These are phyloP conservation scores for Trachymyrmex cornetzi DNA, from an alignment of 1,140 invertebrate genomes.

Conservation along the genomic window DNA sequence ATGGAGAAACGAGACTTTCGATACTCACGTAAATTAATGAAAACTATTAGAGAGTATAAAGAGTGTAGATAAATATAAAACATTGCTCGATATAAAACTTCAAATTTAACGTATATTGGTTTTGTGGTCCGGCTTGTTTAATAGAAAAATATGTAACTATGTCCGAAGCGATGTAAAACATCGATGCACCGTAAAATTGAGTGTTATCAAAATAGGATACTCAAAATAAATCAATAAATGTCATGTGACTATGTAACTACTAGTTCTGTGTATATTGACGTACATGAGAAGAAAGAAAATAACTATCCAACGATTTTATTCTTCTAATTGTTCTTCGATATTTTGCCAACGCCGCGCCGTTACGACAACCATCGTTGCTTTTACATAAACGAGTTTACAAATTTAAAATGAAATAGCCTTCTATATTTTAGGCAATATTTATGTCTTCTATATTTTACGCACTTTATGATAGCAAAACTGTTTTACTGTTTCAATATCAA, in stretches of 20 bases:
- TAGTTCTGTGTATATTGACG: neutral
- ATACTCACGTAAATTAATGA: neutral
- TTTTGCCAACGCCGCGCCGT: neutral
- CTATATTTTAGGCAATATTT: neutral
- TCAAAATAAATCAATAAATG: constrained; percentile 53
- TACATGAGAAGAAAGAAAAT: constrained; percentile 19
- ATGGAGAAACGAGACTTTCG: neutral
- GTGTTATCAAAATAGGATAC: constrained; percentile 36
- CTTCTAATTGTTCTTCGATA: constrained; percentile 43
- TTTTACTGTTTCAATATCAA: neutral
- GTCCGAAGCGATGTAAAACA: constrained; percentile 32
- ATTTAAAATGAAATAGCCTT: neutral
- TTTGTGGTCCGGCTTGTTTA: constrained; percentile 32
- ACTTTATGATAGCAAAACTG: too few species aligned
- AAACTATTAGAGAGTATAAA: neutral
- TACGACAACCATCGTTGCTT: neutral
- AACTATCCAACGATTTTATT: neutral
- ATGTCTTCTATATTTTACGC: too few species aligned
- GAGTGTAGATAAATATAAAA: neutral
- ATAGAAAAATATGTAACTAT: constrained; percentile 29
- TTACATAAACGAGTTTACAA: neutral
- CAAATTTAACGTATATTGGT: constrained; percentile 30
- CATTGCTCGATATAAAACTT: neutral
- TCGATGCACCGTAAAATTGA: constrained; percentile 20
- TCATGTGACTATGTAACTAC: neutral